Percentiles rank a stretch among this genome's conserved stretches.
Conservation (phyloP, 1,140 invertebrate species). For the Brachionus paranguensis region DNA sequence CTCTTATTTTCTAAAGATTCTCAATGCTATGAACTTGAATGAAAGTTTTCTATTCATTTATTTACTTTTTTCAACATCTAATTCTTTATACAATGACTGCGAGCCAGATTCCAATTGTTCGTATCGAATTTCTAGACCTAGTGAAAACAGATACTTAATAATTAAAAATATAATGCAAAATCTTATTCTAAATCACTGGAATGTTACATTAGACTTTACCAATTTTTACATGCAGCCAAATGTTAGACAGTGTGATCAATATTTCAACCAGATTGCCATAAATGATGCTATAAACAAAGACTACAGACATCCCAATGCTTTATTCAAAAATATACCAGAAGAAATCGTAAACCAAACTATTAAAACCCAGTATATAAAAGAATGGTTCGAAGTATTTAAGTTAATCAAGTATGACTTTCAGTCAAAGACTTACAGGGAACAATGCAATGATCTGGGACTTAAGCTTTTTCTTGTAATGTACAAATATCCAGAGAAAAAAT, state of each 20-base stretch:
- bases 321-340: constrained; percentile 32
- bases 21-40: neutral
- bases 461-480: constrained; percentile 22
- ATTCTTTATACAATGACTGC: neutral
- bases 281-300: constrained; percentile 9
- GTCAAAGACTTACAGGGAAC: neutral
- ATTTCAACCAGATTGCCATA: constrained; percentile 13
- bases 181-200: constrained; percentile 20
- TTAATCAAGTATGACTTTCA: constrained; percentile 27
- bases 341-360: neutral
- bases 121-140: constrained; percentile 9
- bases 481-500: neutral
- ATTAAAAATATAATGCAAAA: constrained; percentile 19
- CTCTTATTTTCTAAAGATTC: neutral
- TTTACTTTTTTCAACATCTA: constrained; percentile 42
- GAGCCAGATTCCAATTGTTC: constrained; percentile 4
- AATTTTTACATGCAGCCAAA: constrained; percentile 34
- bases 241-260: constrained; percentile 10
- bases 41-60: constrained; percentile 26
- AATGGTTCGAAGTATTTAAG: constrained; percentile 30
- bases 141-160: neutral
- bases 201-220: constrained; percentile 30
- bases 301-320: constrained; percentile 19
- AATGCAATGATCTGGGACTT: constrained; percentile 32
- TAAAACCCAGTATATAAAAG: constrained; percentile 14